Evolutionary conservation across 2,113 vertebrate species (phyloP).

Genomic region (Pollimyrus isidori): DNA sequence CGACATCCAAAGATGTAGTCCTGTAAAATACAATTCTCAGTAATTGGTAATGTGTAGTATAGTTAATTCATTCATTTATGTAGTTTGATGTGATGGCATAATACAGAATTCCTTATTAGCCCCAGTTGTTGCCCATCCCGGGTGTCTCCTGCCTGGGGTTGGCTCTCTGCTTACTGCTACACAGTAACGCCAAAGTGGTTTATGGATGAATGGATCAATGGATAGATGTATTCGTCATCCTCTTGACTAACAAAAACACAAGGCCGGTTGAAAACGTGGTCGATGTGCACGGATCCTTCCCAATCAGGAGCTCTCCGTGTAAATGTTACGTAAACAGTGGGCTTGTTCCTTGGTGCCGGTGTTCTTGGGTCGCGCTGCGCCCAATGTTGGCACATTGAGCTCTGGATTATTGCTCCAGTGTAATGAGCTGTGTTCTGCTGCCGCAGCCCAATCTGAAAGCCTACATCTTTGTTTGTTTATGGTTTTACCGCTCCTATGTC

Average conservation of each 20-base stretch:
- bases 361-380: not conserved
- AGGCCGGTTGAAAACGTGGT: not conserved
- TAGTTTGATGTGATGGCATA: not conserved
- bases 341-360: not conserved
- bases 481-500: not conserved
- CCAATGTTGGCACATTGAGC: not conserved
- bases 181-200: not conserved
- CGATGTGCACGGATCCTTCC: not conserved
- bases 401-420: not conserved
- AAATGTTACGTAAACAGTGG: slow-evolving; percentile 8
- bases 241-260: not conserved
- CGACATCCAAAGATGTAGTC: not conserved
- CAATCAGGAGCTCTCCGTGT: not conserved
- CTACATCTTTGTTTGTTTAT: slow-evolving; percentile 5
- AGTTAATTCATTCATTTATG: not conserved
- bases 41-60: not conserved
- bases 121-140: not conserved
- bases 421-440: slow-evolving; percentile 1
- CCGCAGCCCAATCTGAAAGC: not conserved
- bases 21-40: not conserved
- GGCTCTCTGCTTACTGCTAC: not conserved
- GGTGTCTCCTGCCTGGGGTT: not conserved
- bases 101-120: not conserved
- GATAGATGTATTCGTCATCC: not conserved
- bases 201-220: not conserved